Evolutionary conservation across 2,888 invertebrate genomes (phyloP).

Genomic region (Athalia circularis): DNA sequence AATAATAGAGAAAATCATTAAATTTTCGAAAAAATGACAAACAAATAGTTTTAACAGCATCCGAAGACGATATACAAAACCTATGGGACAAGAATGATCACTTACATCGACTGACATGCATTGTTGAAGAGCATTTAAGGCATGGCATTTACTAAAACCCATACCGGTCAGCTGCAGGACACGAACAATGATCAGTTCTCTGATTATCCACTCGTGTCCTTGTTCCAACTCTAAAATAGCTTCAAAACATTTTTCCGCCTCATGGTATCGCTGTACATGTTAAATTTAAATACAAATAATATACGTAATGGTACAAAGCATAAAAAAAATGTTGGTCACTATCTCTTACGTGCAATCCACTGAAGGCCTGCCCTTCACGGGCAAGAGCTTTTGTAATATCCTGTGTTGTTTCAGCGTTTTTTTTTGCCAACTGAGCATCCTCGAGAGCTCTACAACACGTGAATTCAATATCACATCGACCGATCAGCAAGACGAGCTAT

Average conservation of each 20-base stretch:
- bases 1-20: background rate
- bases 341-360: constrained; percentile 50
- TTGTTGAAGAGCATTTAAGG: constrained; percentile 26
- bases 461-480: background rate
- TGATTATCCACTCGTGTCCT: constrained; percentile 12
- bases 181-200: constrained; percentile 7
- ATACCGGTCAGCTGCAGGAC: constrained; percentile 22
- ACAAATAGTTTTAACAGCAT: background rate
- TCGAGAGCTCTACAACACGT: constrained; percentile 51
- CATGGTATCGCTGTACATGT: constrained; percentile 28
- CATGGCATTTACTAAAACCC: constrained; percentile 13
- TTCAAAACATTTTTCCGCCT: constrained; percentile 36
- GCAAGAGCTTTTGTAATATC: constrained; percentile 52
- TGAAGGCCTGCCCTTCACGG: constrained; percentile 54
- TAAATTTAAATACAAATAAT: background rate
- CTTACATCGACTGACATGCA: constrained; percentile 18
- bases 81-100: background rate
- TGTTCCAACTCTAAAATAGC: background rate
- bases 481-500: background rate
- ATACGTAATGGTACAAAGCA: background rate
- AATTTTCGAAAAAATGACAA: background rate
- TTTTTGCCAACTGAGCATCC: constrained; percentile 49
- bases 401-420: constrained; percentile 41
- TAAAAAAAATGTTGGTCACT: background rate
- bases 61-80: background rate